phyloP scores from a whole-genome alignment of 2,888 invertebrate species.

The Lordiphosa fenestrarum region DNA sequence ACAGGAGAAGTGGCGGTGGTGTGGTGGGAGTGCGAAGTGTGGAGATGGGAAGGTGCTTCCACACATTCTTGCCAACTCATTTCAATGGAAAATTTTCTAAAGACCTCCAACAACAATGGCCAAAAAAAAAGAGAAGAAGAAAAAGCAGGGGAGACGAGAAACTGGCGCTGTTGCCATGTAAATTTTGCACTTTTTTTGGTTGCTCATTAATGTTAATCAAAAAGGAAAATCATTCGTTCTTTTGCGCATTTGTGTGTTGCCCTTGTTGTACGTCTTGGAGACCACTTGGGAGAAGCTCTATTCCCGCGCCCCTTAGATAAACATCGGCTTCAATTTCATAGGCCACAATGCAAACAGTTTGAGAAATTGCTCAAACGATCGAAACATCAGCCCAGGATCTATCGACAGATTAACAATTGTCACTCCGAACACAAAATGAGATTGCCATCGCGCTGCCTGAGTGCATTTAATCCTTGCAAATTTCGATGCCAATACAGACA shows the following conservation, averaged over 20 bases:
- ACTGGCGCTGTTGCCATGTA: slow-evolving; percentile 58
- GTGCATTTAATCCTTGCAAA: slow-evolving; percentile 70
- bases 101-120: slow-evolving; percentile 43
- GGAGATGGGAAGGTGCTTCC: slow-evolving; percentile 37
- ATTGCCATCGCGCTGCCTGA: slow-evolving; percentile 64
- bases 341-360: slow-evolving; percentile 71
- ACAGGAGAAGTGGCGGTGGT: background rate
- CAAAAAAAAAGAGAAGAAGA: slow-evolving; percentile 11
- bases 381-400: slow-evolving; percentile 31
- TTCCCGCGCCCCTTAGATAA: slow-evolving; percentile 42
- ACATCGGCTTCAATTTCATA: slow-evolving; percentile 69
- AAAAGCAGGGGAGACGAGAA: slow-evolving; percentile 3
- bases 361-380: slow-evolving; percentile 42
- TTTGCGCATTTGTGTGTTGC: slow-evolving; percentile 15
- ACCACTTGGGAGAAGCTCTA: slow-evolving; percentile 29
- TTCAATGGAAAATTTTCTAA: slow-evolving; percentile 57
- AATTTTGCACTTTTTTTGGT: slow-evolving; percentile 68
- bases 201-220: slow-evolving; percentile 73
- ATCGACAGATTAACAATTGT: slow-evolving; percentile 44
- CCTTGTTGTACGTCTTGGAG: slow-evolving; percentile 20
- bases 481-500: slow-evolving; percentile 37
- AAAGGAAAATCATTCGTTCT: slow-evolving; percentile 45
- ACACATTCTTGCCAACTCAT: slow-evolving; percentile 59
- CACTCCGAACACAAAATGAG: slow-evolving; percentile 42
- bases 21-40: slow-evolving; percentile 16